phyloP scores from a whole-genome alignment of 2,113 vertebrate genomes.

The Recurvirostra avosetta region DNA sequence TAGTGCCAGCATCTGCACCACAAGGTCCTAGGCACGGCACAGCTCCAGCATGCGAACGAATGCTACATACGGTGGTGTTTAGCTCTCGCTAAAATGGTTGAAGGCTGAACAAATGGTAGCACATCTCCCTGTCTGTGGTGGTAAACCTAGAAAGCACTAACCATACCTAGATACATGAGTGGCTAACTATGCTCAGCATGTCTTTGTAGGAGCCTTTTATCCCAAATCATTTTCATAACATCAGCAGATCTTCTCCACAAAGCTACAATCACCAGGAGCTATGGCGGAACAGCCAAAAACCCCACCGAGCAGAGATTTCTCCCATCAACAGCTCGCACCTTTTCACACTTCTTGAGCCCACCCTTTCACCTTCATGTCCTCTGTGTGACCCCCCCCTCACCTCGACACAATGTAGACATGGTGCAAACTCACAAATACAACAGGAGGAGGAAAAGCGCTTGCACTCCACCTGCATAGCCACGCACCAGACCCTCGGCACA shows the following conservation, averaged over 20 bases:
- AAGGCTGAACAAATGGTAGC: neutral
- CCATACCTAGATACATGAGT: fast-evolving
- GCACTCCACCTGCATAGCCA: fast-evolving
- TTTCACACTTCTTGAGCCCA: neutral
- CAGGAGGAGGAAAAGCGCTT: neutral
- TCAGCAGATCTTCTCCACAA: neutral
- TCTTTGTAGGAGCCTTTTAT: neutral
- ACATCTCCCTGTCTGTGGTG: neutral
- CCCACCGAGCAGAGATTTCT: neutral
- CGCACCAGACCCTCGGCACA: neutral
- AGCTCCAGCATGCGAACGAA: fast-evolving
- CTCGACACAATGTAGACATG: fast-evolving
- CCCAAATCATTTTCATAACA: neutral
- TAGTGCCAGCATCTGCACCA: neutral
- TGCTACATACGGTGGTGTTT: fast-evolving
- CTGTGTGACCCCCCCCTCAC: neutral
- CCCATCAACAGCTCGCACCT: neutral
- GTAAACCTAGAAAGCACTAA: neutral
- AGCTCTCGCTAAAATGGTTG: neutral
- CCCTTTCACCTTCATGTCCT: neutral
- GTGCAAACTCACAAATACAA: neutral
- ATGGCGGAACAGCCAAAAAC: neutral
- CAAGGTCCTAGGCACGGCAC: fast-evolving
- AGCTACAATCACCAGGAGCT: neutral
- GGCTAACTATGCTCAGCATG: neutral